Percentiles rank a stretch among this genome's conserved stretches.
Conservation (phyloP, 2,888 invertebrate genomes). For the Scaptodrosophila latifasciaeformis region DNA sequence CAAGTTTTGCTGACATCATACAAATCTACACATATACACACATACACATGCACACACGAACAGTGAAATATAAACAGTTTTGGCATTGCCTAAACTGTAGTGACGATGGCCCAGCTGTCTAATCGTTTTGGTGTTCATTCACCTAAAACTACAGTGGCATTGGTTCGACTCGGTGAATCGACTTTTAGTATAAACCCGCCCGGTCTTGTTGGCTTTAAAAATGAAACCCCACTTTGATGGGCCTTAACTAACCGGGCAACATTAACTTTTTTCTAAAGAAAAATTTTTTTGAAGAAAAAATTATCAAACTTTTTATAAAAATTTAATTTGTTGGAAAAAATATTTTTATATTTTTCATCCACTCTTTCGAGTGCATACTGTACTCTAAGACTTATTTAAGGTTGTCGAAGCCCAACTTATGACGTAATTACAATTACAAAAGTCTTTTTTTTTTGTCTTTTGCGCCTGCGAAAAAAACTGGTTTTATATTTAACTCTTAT, state of each 20-base stretch:
- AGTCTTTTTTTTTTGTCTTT: slow-evolving; percentile 55
- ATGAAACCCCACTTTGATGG: slow-evolving; percentile 50
- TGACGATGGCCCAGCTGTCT: slow-evolving; percentile 36
- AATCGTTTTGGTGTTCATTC: slow-evolving; percentile 35
- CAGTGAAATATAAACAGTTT: too few species aligned
- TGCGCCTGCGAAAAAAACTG: slow-evolving; percentile 58
- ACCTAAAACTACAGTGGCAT: background rate
- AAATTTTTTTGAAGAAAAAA: background rate
- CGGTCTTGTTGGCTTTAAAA: slow-evolving; percentile 64
- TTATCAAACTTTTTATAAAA: too few species aligned
- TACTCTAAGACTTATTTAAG: too few species aligned
- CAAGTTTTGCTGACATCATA: too few species aligned
- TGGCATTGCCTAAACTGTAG: too few species aligned
- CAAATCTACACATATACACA: background rate
- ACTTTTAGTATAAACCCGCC: slow-evolving; percentile 26
- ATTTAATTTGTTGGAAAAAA: too few species aligned
- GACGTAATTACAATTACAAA: slow-evolving; percentile 53
- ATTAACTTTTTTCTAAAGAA: slow-evolving; percentile 51
- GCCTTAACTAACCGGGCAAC: slow-evolving; percentile 61
- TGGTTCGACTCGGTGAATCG: background rate
- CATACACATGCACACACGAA: background rate
- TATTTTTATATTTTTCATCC: too few species aligned
- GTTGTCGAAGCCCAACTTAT: too few species aligned
- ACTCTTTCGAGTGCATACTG: too few species aligned
- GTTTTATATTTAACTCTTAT: slow-evolving; percentile 53